Percentiles rank a stretch among this genome's conserved stretches.
These are phyloP conservation scores for Nematostella vectensis DNA, from an alignment of 92 coral and sea anemone genomes.

Conservation along the genomic window DNA sequence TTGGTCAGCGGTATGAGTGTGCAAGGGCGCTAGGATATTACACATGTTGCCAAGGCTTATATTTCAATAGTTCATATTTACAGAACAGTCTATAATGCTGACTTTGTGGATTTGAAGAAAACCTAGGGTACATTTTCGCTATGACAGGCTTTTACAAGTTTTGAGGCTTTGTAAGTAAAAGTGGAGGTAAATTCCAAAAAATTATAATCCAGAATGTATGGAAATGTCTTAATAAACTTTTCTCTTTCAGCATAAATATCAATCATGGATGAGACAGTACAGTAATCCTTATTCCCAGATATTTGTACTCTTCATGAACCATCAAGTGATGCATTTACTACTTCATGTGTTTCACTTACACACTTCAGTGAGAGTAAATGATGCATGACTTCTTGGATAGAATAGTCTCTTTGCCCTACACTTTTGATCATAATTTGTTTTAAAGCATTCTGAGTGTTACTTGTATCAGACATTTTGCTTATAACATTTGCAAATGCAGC, in stretches of 20 bases:
- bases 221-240: conserved; percentile 20
- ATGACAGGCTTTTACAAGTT: conserved; percentile 29
- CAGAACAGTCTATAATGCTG: conserved; percentile 33
- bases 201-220: conserved; percentile 33
- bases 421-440: conserved; percentile 46
- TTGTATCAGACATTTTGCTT: conserved; percentile 14
- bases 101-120: conserved; percentile 29
- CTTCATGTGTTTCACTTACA: conserved; percentile 38
- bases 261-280: conserved; percentile 33
- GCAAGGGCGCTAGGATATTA: no score
- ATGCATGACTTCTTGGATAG: conserved; percentile 63
- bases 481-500: conserved; percentile 52
- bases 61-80: conserved; percentile 41
- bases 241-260: conserved; percentile 49
- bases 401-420: conserved; percentile 53
- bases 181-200: conserved; percentile 36
- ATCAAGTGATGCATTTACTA: conserved; percentile 20
- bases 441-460: conserved; percentile 26
- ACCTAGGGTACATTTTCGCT: conserved; percentile 26
- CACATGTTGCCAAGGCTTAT: conserved; percentile 39
- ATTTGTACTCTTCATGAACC: conserved; percentile 24
- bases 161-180: conserved; percentile 10
- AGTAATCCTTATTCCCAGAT: conserved; percentile 16
- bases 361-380: conserved; percentile 43
- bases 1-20: no score